Percentiles rank a stretch among this genome's conserved stretches.
These are phyloP conservation scores for Coptodon rendalli DNA, from an alignment of 2,113 vertebrate genomes.

Conservation along the genomic window DNA sequence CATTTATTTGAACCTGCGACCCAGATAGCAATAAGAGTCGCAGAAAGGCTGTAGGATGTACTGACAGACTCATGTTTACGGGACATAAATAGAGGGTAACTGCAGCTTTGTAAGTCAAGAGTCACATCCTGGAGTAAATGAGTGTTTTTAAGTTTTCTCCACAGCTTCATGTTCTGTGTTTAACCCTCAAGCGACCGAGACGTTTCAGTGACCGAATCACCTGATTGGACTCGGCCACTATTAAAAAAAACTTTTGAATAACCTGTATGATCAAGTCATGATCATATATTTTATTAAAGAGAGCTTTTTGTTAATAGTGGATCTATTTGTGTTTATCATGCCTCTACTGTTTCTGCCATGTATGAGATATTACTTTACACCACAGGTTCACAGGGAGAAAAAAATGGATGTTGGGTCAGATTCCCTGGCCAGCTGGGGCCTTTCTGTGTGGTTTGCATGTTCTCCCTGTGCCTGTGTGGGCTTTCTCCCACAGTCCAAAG, in stretches of 20 bases:
- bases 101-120: not conserved
- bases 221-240: not conserved
- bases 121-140: not conserved
- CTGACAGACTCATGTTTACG: rapidly evolving
- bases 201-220: not conserved
- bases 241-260: not conserved
- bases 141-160: not conserved
- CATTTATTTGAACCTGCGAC: not conserved
- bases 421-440: not conserved
- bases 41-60: not conserved
- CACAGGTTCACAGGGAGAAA: not conserved
- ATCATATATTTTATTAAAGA: not conserved
- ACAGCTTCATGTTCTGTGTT: not conserved
- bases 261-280: not conserved
- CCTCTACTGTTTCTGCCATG: not conserved
- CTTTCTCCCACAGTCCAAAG: not conserved
- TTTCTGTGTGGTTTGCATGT: not conserved
- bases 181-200: not conserved
- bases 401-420: not conserved
- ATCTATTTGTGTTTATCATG: not conserved
- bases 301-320: not conserved
- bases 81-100: not conserved
- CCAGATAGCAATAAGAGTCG: not conserved
- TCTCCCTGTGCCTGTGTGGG: not conserved
- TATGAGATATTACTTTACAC: not conserved